phyloP scores from a whole-genome alignment of 2,797 vertebrate genomes.

The Manis javanica region DNA sequence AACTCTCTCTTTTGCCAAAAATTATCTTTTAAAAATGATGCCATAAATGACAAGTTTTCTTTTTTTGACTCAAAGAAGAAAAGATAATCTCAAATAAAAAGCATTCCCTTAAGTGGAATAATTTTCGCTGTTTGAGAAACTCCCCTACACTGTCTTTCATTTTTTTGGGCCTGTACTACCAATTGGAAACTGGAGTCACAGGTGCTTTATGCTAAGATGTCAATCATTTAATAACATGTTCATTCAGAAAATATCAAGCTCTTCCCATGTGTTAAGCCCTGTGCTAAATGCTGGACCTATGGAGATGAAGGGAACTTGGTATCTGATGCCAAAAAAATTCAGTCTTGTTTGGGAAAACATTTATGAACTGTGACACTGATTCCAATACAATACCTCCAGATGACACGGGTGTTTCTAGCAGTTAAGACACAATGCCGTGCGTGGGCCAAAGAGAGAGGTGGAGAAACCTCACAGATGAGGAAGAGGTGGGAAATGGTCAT shows the following conservation, averaged over 20 bases:
- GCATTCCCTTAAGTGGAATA: background rate
- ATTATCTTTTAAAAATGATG: slow-evolving; percentile 32
- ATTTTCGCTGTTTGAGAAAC: background rate
- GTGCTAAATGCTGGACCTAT: background rate
- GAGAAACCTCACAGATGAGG: background rate
- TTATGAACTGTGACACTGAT: background rate
- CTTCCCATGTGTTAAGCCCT: background rate
- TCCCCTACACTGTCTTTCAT: background rate
- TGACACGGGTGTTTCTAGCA: background rate
- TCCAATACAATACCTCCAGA: background rate
- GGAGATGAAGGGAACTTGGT: background rate
- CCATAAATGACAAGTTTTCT: background rate
- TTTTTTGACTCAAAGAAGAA: background rate
- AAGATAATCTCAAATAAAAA: slow-evolving; percentile 14
- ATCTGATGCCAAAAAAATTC: background rate
- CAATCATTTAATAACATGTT: background rate
- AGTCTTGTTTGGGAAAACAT: background rate
- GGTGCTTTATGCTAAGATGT: background rate
- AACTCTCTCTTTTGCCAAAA: background rate
- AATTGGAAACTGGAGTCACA: background rate
- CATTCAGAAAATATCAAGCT: background rate
- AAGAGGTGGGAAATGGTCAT: background rate
- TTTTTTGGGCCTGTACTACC: background rate
- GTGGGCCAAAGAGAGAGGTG: background rate
- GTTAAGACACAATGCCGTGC: background rate